Evolutionary conservation across 2,797 vertebrate species (phyloP).

Genomic region (Sebastiscus albofasciatus): DNA sequence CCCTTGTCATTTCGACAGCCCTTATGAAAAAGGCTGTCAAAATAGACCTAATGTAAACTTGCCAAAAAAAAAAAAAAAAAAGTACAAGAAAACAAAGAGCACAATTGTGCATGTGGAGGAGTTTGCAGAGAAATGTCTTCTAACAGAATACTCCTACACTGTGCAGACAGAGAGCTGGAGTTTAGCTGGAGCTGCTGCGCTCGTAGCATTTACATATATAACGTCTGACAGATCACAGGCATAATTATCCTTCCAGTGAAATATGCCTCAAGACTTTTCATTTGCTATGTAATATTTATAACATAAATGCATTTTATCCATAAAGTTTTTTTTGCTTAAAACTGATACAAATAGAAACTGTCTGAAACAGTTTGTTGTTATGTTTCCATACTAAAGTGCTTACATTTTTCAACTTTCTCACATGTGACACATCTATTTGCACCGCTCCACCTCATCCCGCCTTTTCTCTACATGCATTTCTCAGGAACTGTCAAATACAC

Average conservation of each 20-base stretch:
- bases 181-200: conserved; percentile 50
- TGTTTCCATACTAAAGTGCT: background rate
- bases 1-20: conserved; percentile 21
- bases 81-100: conserved; percentile 65
- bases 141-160: conserved; percentile 78
- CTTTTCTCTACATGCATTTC: conserved; percentile 53
- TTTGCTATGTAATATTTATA: background rate
- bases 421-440: background rate
- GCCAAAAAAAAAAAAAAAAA: conserved; percentile 25
- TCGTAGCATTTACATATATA: conserved; percentile 36
- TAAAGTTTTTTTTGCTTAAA: background rate
- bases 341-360: background rate
- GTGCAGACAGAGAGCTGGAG: conserved; percentile 57
- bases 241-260: conserved; percentile 3
- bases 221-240: background rate
- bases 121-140: conserved; percentile 72
- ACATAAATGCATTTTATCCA: background rate
- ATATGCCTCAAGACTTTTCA: background rate
- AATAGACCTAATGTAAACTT: conserved; percentile 49
- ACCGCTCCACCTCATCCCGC: conserved; percentile 50
- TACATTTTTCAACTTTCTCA: background rate
- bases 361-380: background rate
- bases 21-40: conserved; percentile 33
- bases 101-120: conserved; percentile 75
- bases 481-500: conserved; percentile 27